Evolutionary conservation across 2,888 invertebrate genomes (phyloP), one percentile per base, ranked within the genome.

Genomic region (Heliconius hortense): DNA sequence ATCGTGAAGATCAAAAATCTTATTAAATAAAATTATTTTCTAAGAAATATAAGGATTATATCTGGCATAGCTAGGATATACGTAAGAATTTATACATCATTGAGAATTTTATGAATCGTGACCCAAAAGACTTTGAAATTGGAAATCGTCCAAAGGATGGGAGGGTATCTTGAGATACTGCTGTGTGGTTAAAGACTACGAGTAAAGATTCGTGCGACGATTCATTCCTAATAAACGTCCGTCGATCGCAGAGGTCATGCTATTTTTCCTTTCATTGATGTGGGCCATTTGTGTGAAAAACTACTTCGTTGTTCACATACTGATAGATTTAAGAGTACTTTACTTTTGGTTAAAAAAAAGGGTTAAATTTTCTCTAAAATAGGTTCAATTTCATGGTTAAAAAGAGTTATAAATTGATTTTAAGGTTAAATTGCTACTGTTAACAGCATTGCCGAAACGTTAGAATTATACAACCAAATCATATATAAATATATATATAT

Each of bases 81-180:
- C 35, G 63, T 64, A 72, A 76, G 66, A 74, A 76, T 76, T 78
- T 79, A 80, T 77, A 76, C 78, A 77, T 76, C 79, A 79, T 80
- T 77, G 79, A 76, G 76, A 75, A 72, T 75, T 77, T 77, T 76
- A 77, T 76, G 73, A 76, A 73, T 74, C 79, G 74, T 72, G 74
- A 70, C 74, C 74, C 78, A 76, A 80, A 80, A 78, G 75, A 76
- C 71, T 69, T 43, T 75, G 26, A 56, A 75, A 64, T 81, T 81
- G 81, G 81, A 78, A 72, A 74, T 69, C 35, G 68, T 81, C 81
- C 81, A 81, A 79, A 78, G 78, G 75, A 74, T 77, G 75, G 48
- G 53, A 53, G 56, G 74, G 74, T 79, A 76, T 77, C 78, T 77
- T 79, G 77, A 79, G 74, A 80, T 81, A 78, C 70, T 75, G 77